Conservation (phyloP, 1,140 invertebrate species). For the Nebria ingens region DNA sequence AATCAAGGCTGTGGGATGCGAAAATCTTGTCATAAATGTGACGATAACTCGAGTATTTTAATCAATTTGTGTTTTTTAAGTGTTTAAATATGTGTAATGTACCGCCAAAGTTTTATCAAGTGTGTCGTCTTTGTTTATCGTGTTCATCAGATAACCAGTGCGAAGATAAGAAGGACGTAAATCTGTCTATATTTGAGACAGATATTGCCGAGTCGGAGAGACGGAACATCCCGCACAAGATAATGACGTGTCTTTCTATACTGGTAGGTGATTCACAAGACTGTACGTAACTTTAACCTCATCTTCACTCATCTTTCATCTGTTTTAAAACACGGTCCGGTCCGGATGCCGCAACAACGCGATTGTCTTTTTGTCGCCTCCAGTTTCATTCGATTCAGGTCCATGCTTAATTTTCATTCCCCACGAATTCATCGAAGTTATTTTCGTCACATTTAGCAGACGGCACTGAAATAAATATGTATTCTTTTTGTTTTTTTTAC, state of each 20-base stretch:
- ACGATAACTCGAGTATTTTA: slow-evolving; percentile 17
- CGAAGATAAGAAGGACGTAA: slow-evolving; percentile 46
- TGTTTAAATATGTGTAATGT: slow-evolving; percentile 52
- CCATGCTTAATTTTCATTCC: background rate
- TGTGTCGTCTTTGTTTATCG: slow-evolving; percentile 50
- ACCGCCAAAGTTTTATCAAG: slow-evolving; percentile 54
- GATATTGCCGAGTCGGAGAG: slow-evolving; percentile 29
- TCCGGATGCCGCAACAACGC: no score
- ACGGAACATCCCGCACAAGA: slow-evolving; percentile 33
- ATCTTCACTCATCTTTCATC: no score
- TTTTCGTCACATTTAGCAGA: slow-evolving; percentile 10
- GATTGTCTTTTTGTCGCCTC: no score
- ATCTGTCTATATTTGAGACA: slow-evolving; percentile 45
- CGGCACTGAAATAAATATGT: slow-evolving; percentile 23
- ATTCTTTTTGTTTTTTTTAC: slow-evolving; percentile 16
- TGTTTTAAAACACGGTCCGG: no score
- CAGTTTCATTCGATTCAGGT: background rate
- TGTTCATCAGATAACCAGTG: slow-evolving; percentile 31
- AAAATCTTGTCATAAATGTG: slow-evolving; percentile 23
- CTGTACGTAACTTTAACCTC: background rate
- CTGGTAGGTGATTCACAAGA: slow-evolving; percentile 32
- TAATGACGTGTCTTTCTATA: slow-evolving; percentile 39
- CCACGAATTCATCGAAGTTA: background rate
- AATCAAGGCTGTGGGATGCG: slow-evolving; percentile 17
- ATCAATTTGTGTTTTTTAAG: slow-evolving; percentile 27